Evolutionary conservation across 2,888 invertebrate genomes (phyloP).

Genomic region (Orchesella flavescens): DNA sequence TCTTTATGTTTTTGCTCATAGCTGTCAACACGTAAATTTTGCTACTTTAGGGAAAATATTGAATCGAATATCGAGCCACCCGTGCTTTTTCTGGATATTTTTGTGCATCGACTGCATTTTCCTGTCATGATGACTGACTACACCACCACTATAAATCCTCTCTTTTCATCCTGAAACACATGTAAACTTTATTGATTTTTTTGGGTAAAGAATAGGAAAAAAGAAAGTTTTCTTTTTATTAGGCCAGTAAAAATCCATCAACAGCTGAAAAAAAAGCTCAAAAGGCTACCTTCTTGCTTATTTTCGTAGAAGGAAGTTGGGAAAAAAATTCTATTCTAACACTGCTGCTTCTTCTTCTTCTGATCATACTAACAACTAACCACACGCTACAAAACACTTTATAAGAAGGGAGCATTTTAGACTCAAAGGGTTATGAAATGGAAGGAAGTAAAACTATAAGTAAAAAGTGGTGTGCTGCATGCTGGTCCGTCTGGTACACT

Average conservation of each 20-base stretch:
- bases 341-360: neutral
- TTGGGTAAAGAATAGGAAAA: neutral
- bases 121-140: neutral
- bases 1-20: neutral
- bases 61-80: neutral
- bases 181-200: constrained; percentile 29
- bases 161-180: constrained; percentile 1
- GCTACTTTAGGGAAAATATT: neutral
- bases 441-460: neutral
- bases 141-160: no score
- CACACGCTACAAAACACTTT: neutral
- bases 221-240: neutral
- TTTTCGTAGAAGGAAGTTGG: neutral
- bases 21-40: no score
- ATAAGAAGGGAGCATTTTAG: neutral
- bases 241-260: constrained; percentile 35
- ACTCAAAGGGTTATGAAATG: neutral
- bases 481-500: no score
- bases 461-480: constrained; percentile 7
- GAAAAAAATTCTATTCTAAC: neutral
- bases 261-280: constrained; percentile 28
- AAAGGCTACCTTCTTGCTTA: neutral
- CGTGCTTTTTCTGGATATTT: neutral
- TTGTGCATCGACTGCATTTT: neutral
- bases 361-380: no score